phyloP scores from a whole-genome alignment of 2,113 vertebrate genomes.

The Oceanites oceanicus region DNA sequence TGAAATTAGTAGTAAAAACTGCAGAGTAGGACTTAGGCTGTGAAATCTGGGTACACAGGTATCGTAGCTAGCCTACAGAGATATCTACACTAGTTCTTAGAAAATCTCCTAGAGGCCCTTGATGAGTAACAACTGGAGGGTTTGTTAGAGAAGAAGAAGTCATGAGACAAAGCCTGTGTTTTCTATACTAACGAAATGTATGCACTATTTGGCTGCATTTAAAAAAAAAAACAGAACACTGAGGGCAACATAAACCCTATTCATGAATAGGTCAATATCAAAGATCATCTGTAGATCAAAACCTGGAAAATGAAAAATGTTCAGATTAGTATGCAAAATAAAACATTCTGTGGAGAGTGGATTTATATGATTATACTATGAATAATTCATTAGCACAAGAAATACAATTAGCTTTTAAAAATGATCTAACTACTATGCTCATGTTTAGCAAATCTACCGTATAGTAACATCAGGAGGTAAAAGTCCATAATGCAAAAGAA shows the following conservation, averaged over 20 bases:
- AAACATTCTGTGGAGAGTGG: conserved; percentile 53
- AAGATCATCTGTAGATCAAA: conserved; percentile 70
- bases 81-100: background rate
- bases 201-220: background rate
- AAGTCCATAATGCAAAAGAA: conserved; percentile 51
- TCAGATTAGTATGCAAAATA: conserved; percentile 74
- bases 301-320: conserved; percentile 63
- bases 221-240: background rate
- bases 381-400: conserved; percentile 73
- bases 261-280: conserved; percentile 45
- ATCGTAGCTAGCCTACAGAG: background rate
- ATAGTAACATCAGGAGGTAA: conserved; percentile 27
- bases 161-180: background rate
- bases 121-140: background rate
- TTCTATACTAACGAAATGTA: conserved; percentile 35
- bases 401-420: conserved; percentile 72
- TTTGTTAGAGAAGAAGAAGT: conserved; percentile 23
- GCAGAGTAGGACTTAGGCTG: background rate
- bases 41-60: background rate
- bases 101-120: background rate
- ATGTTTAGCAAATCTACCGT: conserved; percentile 54
- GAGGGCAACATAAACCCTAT: conserved; percentile 42
- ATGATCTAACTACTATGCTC: conserved; percentile 26
- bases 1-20: background rate
- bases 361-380: conserved; percentile 71